Percentiles rank a stretch among this genome's conserved stretches.
phyloP scores from a whole-genome alignment of 2,113 vertebrate species.

The Picathartes gymnocephalus region DNA sequence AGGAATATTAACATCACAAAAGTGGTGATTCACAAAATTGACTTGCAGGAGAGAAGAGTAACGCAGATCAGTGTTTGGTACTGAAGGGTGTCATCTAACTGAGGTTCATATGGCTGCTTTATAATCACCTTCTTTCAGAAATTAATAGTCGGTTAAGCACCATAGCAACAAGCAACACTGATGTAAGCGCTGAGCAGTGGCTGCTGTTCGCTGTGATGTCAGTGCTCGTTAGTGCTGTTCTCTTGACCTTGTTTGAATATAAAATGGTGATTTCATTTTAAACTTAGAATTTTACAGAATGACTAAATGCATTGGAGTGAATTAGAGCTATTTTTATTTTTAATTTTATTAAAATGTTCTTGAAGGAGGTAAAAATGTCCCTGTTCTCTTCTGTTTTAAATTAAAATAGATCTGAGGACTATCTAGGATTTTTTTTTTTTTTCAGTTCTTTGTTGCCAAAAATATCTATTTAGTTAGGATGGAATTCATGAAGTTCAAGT shows the following conservation, averaged over 20 bases:
- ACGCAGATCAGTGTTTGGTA: constrained; percentile 27
- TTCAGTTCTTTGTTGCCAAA: constrained; percentile 29
- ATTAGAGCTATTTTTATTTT: constrained; percentile 60
- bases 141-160: constrained; percentile 73
- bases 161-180: constrained; percentile 72
- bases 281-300: constrained; percentile 66
- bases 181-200: constrained; percentile 54
- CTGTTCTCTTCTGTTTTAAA: constrained; percentile 23
- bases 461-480: constrained; percentile 5
- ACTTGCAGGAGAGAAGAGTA: constrained; percentile 46
- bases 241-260: constrained; percentile 71
- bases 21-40: constrained; percentile 68
- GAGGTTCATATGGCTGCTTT: constrained; percentile 72
- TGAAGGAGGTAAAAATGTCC: background rate
- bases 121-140: constrained; percentile 77
- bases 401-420: constrained; percentile 23
- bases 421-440: background rate
- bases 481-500: background rate
- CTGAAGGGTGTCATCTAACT: constrained; percentile 64
- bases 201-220: constrained; percentile 69
- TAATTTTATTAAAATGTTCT: constrained; percentile 54
- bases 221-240: constrained; percentile 59
- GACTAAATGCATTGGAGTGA: constrained; percentile 40
- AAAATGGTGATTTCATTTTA: constrained; percentile 68
- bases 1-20: constrained; percentile 57